A percentile compares a stretch with the other conserved stretches of the same genome.
phyloP scores from a whole-genome alignment of 2,797 vertebrate species.

The Takifugu rubripes region DNA sequence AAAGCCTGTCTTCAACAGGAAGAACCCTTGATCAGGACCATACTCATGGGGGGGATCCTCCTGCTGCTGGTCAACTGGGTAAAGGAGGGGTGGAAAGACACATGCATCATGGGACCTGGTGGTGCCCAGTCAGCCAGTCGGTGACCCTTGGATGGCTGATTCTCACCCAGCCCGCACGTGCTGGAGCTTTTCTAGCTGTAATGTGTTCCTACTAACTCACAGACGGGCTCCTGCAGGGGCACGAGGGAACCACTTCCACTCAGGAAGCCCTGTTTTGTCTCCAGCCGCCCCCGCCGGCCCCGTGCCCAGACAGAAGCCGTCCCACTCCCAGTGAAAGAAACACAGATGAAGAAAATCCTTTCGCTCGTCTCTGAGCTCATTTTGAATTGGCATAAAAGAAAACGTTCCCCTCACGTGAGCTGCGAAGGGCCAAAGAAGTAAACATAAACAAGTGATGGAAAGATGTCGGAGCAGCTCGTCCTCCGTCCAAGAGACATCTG shows the following conservation, averaged over 20 bases:
- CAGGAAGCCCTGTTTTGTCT: constrained; percentile 53
- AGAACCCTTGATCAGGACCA: too few species aligned
- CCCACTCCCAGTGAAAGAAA: constrained; percentile 22
- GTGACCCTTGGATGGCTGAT: too few species aligned
- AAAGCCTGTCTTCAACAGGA: too few species aligned
- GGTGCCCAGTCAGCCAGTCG: too few species aligned
- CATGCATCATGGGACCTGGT: too few species aligned
- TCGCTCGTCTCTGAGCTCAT: constrained; percentile 40
- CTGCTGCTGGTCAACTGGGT: too few species aligned
- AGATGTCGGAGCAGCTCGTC: constrained; percentile 39
- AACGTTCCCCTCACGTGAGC: constrained; percentile 46
- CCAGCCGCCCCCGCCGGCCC: constrained; percentile 11
- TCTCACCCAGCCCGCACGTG: constrained; percentile 30
- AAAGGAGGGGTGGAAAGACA: too few species aligned
- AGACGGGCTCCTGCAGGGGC: constrained; percentile 31
- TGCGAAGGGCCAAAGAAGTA: constrained; percentile 31
- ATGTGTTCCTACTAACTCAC: constrained; percentile 54
- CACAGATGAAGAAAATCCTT: constrained; percentile 25
- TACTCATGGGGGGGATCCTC: too few species aligned
- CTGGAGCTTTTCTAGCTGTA: constrained; percentile 69
- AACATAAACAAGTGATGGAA: constrained; percentile 54
- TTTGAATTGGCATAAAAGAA: constrained; percentile 18
- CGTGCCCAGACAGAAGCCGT: constrained; percentile 23
- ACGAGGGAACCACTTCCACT: constrained; percentile 58
- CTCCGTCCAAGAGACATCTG: constrained; percentile 28